Evolutionary conservation across 2,888 invertebrate species (phyloP), one percentile per base, ranked within the genome.

Genomic region (Papilio gigon): DNA sequence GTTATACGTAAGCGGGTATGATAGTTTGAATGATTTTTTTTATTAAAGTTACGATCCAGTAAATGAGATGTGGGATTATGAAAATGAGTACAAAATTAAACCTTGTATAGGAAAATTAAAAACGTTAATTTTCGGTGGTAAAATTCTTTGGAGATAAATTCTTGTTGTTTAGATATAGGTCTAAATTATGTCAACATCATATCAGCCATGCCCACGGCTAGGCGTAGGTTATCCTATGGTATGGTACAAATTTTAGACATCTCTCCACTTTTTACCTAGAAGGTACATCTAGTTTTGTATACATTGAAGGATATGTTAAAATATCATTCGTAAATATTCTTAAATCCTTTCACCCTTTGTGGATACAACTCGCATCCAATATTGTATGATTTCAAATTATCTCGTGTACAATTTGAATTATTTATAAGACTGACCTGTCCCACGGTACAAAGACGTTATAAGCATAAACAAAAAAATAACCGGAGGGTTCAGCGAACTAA

Each of bases 381-480:
- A 59, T 37, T 9, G 12, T 59, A 37, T 37, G 37, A 37, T 17
- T 59, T 42, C 22, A 42, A 25, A 68, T 68, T 68, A 35, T 20
- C 37, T 42, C 27, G 53, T 40, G 44, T 61, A 50, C 12, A 25
- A 4, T 40, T 27, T 68, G 33, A 69, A 65, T 61, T 61, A 69
- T 69, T 61, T 22, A 76, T 71, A 72, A 75, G 70, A 76, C 72
- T 76, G 77, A 74, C 77, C 77, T 71, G 68, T 65, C 67, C 65
- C 64, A 33, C 25, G 63, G 71, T 74, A 71, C 76, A 80, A 79
- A 79, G 75, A 71, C 71, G 74, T 78, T 77, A 80, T 78, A 77
- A 79, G 75, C 74, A 76, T 79, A 80, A 80, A 81, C 79, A 80
- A 81, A 72, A 75, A 77, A 77, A 75, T 75, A 73, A 73, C 71